Conservation (phyloP, 1,140 invertebrate genomes). For the Delia radicum region DNA sequence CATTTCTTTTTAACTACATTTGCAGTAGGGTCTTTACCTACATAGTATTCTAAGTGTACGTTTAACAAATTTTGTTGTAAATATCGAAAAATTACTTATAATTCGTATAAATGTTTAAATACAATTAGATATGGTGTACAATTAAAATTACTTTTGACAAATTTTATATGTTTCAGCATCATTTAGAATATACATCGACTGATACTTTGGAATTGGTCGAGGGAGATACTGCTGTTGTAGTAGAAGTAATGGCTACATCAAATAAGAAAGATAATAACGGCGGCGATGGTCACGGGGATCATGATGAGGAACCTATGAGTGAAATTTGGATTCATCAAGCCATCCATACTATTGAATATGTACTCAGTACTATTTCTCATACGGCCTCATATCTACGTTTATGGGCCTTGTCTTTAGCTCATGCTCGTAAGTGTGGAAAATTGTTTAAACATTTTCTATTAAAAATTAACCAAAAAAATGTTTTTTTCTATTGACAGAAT, state of each 20-base stretch:
- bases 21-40: too few species aligned
- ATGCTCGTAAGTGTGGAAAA: conserved; percentile 81
- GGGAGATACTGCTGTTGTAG: conserved; percentile 2
- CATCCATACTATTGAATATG: conserved; percentile 97
- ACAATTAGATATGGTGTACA: too few species aligned
- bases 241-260: neutral
- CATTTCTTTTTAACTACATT: too few species aligned
- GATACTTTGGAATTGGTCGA: conserved; percentile 13
- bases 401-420: conserved; percentile 94
- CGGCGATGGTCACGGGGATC: neutral
- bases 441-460: neutral
- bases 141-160: too few species aligned
- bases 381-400: conserved; percentile 95
- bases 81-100: too few species aligned
- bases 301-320: conserved; percentile 70
- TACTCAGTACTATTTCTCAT: conserved; percentile 92
- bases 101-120: too few species aligned
- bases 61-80: too few species aligned
- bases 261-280: neutral
- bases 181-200: neutral
- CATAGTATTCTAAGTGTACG: too few species aligned
- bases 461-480: too few species aligned
- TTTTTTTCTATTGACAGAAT: conserved; percentile 57
- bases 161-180: too few species aligned
- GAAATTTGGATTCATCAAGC: conserved; percentile 90